phyloP scores from a whole-genome alignment of 2,888 invertebrate species.

The Allygus modestus region DNA sequence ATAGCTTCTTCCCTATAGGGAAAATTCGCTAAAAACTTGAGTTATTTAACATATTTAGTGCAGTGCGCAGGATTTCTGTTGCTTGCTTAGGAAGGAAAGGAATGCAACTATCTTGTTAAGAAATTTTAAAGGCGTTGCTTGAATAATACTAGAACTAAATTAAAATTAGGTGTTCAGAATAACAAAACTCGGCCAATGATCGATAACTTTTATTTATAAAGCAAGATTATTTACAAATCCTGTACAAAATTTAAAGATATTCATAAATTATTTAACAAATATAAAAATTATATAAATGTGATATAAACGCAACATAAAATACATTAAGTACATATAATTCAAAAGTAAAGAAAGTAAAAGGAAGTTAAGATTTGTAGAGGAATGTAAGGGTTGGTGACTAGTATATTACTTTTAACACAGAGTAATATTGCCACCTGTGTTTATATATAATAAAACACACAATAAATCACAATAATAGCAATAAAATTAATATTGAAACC shows the following conservation, averaged over 20 bases:
- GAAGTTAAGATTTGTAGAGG: slow-evolving; percentile 1
- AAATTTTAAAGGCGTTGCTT: no score
- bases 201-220: slow-evolving; percentile 54
- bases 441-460: background rate
- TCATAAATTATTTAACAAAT: slow-evolving; percentile 55
- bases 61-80: no score
- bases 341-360: background rate
- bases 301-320: slow-evolving; percentile 25
- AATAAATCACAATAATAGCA: background rate
- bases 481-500: background rate
- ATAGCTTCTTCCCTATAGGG: no score
- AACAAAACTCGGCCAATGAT: background rate
- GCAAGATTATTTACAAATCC: slow-evolving; percentile 57
- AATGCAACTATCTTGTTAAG: no score
- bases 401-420: slow-evolving; percentile 13
- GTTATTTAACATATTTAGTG: no score
- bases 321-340: slow-evolving; percentile 33
- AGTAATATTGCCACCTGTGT: background rate
- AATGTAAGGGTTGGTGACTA: slow-evolving; percentile 48
- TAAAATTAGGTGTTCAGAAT: background rate
- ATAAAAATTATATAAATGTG: slow-evolving; percentile 45
- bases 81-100: no score
- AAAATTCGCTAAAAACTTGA: background rate
- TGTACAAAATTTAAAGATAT: slow-evolving; percentile 54
- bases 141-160: no score